Percentiles rank a stretch among this genome's conserved stretches.
Conservation (phyloP, 2,797 vertebrate genomes). For the Helarctos malayanus region DNA sequence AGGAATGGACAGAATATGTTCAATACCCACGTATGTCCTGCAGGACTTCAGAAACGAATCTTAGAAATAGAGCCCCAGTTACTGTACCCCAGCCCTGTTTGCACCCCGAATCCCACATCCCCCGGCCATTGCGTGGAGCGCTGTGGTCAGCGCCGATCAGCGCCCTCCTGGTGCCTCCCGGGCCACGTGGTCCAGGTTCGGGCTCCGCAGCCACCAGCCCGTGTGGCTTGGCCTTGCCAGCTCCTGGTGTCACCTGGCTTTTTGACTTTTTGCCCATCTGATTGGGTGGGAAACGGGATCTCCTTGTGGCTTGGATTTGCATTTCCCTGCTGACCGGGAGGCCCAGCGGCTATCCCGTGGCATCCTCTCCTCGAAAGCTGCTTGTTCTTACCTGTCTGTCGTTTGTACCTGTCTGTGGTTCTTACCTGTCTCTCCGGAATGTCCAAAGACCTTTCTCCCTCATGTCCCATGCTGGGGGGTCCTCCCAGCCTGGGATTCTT, state of each 20-base stretch:
- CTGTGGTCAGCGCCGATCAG: not conserved
- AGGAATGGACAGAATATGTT: not conserved
- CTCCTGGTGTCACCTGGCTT: not conserved
- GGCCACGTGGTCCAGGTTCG: fast-evolving
- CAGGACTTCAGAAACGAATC: not conserved
- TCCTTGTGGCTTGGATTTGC: not conserved
- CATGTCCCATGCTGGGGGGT: not conserved
- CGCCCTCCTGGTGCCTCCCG: fast-evolving
- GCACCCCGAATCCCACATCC: not conserved
- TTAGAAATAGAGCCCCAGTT: not conserved
- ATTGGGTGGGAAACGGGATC: not conserved
- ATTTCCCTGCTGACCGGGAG: not conserved
- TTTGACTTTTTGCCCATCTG: not conserved
- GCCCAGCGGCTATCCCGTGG: not conserved
- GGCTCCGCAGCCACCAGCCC: fast-evolving
- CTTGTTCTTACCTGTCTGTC: too few species aligned
- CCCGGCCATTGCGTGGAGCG: too few species aligned
- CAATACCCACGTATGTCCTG: not conserved
- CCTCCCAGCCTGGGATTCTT: not conserved
- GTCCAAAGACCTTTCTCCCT: not conserved
- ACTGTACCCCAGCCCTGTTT: fast-evolving
- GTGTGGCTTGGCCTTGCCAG: not conserved
- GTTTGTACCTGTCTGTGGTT: not conserved
- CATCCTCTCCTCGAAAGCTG: not conserved
- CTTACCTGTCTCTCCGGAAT: not conserved